Evolutionary conservation across 2,888 invertebrate genomes (phyloP).

Genomic region (Campoplex nolae): DNA sequence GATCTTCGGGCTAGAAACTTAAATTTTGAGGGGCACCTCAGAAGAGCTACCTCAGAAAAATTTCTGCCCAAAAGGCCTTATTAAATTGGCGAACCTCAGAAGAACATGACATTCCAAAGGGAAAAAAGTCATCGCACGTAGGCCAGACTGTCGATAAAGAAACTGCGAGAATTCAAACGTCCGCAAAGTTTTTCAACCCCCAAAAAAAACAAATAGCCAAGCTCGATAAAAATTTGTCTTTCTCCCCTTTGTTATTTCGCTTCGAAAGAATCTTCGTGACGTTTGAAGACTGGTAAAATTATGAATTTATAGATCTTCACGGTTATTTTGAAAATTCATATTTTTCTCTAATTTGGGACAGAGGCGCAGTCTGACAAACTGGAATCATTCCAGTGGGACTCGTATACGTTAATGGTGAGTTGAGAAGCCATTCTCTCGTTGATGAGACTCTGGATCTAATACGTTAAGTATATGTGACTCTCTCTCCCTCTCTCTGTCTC

Average conservation of each 20-base stretch:
- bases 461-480: conserved; percentile 38
- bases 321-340: conserved; percentile 61
- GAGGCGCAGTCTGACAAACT: conserved; percentile 46
- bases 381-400: conserved; percentile 45
- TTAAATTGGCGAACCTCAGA: conserved; percentile 18
- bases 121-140: not conserved
- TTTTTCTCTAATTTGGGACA: conserved; percentile 54
- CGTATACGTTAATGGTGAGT: conserved; percentile 4
- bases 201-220: not conserved
- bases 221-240: conserved; percentile 31
- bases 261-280: conserved; percentile 2
- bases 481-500: conserved; percentile 17
- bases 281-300: conserved; percentile 28
- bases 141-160: not conserved
- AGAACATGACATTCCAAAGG: not conserved
- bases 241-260: conserved; percentile 2
- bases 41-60: conserved; percentile 3
- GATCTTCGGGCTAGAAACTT: conserved; percentile 42
- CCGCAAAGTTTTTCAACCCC: not conserved
- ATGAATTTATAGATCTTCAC: conserved; percentile 52
- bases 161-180: not conserved
- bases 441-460: conserved; percentile 55
- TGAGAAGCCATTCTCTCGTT: conserved; percentile 28
- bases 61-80: not conserved
- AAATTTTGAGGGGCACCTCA: conserved; percentile 11